A percentile compares a stretch with the other conserved stretches of the same genome.
Evolutionary conservation across 2,888 invertebrate genomes (phyloP).

Genomic region (Phyllotreta striolata): DNA sequence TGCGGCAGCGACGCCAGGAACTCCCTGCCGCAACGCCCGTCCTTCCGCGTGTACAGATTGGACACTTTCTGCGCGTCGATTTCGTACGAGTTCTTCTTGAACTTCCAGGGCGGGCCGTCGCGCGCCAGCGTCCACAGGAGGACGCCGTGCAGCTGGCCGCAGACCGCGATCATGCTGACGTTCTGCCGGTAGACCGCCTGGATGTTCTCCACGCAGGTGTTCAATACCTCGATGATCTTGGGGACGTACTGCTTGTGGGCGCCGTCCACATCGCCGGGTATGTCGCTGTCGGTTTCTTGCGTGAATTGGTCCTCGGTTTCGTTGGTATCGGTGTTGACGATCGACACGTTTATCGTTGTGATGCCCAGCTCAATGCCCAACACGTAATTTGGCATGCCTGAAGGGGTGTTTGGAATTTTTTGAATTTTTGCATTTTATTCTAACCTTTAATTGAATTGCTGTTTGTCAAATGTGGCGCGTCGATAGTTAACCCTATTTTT

Average conservation of each 20-base stretch:
- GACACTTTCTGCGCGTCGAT: constrained; percentile 64
- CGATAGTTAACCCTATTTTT: no score
- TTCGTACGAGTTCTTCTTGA: constrained; percentile 66
- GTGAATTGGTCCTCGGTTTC: constrained; percentile 70
- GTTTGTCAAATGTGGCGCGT: no score
- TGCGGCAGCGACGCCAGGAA: constrained; percentile 76
- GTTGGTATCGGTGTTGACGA: constrained; percentile 69
- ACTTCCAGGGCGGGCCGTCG: constrained; percentile 65
- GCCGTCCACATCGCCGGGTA: constrained; percentile 76
- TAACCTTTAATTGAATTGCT: no score
- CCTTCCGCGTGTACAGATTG: constrained; percentile 87
- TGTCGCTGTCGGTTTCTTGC: constrained; percentile 78
- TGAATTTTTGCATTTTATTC: no score
- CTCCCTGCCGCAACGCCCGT: constrained; percentile 76
- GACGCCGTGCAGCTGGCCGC: constrained; percentile 91
- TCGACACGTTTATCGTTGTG: constrained; percentile 83
- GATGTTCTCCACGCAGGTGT: constrained; percentile 77
- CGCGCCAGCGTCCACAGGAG: constrained; percentile 73
- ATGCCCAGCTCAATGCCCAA: constrained; percentile 87
- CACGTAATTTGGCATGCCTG: constrained; percentile 44
- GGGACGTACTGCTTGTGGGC: constrained; percentile 84
- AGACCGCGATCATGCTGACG: constrained; percentile 75
- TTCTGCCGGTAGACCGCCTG: constrained; percentile 74
- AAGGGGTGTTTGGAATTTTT: no score
- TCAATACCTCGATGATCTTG: constrained; percentile 80